Evolutionary conservation across 2,888 invertebrate genomes (phyloP), one percentile per base, ranked within the genome.

Genomic region (Drosophila testacea): DNA sequence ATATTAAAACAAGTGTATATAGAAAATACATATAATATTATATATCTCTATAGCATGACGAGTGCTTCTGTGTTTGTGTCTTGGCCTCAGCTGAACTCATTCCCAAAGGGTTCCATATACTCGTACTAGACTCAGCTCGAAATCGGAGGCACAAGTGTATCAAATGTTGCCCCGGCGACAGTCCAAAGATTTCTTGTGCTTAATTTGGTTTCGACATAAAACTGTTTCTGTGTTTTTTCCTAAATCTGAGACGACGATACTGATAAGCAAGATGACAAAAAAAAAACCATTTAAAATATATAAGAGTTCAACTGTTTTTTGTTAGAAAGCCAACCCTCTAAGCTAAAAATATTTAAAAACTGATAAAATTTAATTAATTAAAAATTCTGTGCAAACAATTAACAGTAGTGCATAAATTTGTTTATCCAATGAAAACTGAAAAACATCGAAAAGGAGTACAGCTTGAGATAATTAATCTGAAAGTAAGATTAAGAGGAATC

Each of bases 51-150:
- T 7, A 56, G 42, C 30, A 67, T 30, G 27, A 56, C 32, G 10
- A 11, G 38, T 39, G 9, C 46, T 34, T 59, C 32, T 54, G 30
- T 59, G 59, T 28, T 50, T 63, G 72, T 87, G 73, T 81, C 68
- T 79, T 83, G 88, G 88, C 86, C 83, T 83, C 88, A 73, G 71
- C 88, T 83, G 83, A 83, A 83, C 83, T 85, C 88, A 77, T 73
- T 73, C 66, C 41, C 67, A 83, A 83, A 85, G 83, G 86, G 86
- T 88, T 88, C 44, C 55, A 48, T 59, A 71, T 27, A n/a, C 44
- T 6, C 22, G 22, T 22, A 32, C 32, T 44, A 48, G 56, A 57
- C 65, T 55, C 34, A 16, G 42, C 32, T 54, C 54, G 52, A 52
- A 69, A 69, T 51, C 50, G 32, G 64, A 61, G 63, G 61, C 73